Conservation (phyloP, 2,888 invertebrate genomes). For the Julus scanicus region DNA sequence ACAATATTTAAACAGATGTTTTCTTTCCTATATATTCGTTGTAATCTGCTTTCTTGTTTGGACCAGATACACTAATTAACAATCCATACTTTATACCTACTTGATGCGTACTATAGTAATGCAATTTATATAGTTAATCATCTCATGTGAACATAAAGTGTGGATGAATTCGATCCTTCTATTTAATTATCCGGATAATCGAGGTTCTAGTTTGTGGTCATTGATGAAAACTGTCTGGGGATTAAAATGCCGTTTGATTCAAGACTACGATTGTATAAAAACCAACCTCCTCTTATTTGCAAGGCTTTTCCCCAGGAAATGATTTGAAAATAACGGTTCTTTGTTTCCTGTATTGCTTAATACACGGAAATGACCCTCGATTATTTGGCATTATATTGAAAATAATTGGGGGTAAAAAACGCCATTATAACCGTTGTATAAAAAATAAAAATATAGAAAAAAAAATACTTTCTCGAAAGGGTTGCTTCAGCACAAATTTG, state of each 20-base stretch:
- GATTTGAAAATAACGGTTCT: constrained; percentile 23
- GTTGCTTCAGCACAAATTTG: no score
- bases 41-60: background rate
- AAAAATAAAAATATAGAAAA: background rate
- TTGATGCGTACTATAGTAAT: background rate
- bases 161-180: background rate
- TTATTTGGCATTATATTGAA: background rate
- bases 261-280: background rate
- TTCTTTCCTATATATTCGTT: background rate
- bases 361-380: constrained; percentile 28
- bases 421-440: background rate
- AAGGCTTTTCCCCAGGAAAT: constrained; percentile 29
- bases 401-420: background rate
- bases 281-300: background rate
- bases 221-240: background rate
- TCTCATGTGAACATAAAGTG: background rate
- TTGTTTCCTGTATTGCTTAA: constrained; percentile 24
- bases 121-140: background rate
- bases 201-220: background rate
- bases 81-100: background rate
- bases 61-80: background rate
- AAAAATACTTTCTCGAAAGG: no score
- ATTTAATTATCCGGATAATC: constrained; percentile 15
- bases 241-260: background rate
- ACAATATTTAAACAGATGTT: background rate